These are phyloP conservation scores for Bradypus variegatus DNA, from an alignment of 2,797 vertebrate species.

Conservation along the genomic window DNA sequence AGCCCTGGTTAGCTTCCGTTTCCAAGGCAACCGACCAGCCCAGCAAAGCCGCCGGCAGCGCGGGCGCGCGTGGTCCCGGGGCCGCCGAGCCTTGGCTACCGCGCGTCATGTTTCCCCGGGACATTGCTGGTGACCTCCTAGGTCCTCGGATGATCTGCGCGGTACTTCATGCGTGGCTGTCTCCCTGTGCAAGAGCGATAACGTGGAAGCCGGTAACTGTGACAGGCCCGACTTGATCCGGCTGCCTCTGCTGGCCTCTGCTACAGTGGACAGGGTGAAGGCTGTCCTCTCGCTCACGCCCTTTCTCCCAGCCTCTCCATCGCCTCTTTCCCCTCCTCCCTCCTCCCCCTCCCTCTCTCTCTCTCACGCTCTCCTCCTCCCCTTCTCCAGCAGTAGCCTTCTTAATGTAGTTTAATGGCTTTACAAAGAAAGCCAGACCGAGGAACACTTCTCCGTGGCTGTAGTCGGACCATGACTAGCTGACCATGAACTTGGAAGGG, in stretches of 20 bases:
- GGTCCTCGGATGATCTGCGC: slow-evolving; percentile 54
- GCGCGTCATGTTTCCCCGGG: slow-evolving; percentile 41
- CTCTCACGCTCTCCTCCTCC: slow-evolving; percentile 63
- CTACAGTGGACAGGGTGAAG: slow-evolving; percentile 60
- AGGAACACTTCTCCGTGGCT: slow-evolving; percentile 73
- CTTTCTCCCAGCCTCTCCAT: background rate
- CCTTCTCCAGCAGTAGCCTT: slow-evolving; percentile 72
- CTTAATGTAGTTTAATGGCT: slow-evolving; percentile 83
- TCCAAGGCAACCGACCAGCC: slow-evolving; percentile 74
- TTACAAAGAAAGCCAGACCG: slow-evolving; percentile 72
- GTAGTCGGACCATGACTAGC: slow-evolving; percentile 83
- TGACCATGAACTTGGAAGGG: slow-evolving; percentile 96
- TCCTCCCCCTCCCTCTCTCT: background rate
- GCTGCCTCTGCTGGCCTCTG: slow-evolving; percentile 68
- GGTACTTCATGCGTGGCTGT: slow-evolving; percentile 57
- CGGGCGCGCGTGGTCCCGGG: slow-evolving; percentile 49
- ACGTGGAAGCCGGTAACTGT: slow-evolving; percentile 64
- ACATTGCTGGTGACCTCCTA: slow-evolving; percentile 52
- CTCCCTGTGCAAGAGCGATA: slow-evolving; percentile 63
- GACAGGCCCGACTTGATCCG: slow-evolving; percentile 60
- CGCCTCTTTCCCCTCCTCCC: background rate
- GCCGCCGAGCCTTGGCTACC: slow-evolving; percentile 40
- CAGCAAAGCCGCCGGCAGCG: slow-evolving; percentile 51
- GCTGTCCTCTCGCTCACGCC: slow-evolving; percentile 45
- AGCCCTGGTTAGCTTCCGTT: slow-evolving; percentile 67